Evolutionary conservation across 92 coral and sea anemone species (phyloP).

Genomic region (Porites cylindrica): DNA sequence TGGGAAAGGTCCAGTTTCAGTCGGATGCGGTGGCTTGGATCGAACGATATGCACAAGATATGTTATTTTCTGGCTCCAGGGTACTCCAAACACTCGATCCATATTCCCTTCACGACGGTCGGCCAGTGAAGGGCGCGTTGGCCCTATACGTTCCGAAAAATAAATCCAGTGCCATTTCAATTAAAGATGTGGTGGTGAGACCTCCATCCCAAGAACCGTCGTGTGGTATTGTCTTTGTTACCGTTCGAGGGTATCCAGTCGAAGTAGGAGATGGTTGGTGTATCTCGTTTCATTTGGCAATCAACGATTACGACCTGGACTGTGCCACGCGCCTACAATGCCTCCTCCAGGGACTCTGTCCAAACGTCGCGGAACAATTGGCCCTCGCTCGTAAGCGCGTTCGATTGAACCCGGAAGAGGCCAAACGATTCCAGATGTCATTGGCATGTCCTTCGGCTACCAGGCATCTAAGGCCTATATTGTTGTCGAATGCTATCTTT

Average conservation of each 20-base stretch:
- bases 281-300: not conserved
- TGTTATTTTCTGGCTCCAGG: not conserved
- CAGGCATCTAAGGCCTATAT: not conserved
- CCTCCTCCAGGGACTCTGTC: conserved; percentile 8
- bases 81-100: not conserved
- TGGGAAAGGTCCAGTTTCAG: conserved; percentile 12
- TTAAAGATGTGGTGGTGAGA: not conserved
- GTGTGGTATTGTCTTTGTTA: not conserved
- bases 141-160: not conserved
- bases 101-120: not conserved
- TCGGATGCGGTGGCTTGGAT: not conserved
- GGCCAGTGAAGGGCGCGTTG: not conserved
- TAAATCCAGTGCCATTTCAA: conserved; percentile 1
- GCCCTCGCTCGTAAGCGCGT: not conserved
- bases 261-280: not conserved
- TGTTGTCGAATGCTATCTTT: not conserved
- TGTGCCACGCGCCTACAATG: conserved; percentile 5
- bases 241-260: not conserved
- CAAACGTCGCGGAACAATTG: not conserved
- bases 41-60: not conserved
- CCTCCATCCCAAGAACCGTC: not conserved
- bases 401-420: not conserved
- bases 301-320: not conserved
- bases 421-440: not conserved
- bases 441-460: not conserved